Evolutionary conservation across 1,140 invertebrate genomes (phyloP), one percentile per base, ranked within the genome.

Genomic region (Matsumurasca onukii): DNA sequence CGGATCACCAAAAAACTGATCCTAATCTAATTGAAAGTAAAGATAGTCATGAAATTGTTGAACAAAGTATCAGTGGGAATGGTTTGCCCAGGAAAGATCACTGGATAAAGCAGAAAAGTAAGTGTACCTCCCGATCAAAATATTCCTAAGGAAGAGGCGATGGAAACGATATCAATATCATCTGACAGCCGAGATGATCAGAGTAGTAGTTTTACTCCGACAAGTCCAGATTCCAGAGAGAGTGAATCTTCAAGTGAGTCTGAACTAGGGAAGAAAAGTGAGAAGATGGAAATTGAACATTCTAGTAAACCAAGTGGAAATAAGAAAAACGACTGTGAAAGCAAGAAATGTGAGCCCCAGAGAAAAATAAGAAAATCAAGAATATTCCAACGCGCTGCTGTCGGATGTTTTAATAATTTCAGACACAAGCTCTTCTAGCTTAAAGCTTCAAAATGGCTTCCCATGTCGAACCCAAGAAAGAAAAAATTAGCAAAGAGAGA

Each of bases 321-420:
- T n/a, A n/a, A n/a, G 25, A 59, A 59, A n/a, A 59, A 59, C 2
- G 22, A 9, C n/a, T 27, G 1, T 9, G 30, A 59, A 59, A 59
- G 9, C 5, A 3, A 59, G 24, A 29, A 59, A 27, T 59, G 24
- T 3, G 5, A n/a, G 25, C 55, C 5, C 34, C 17, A 22, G 49
- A 78, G 22, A 3, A 31, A 67, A 67, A 55, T 29, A 17, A 31
- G n/a, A 31, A 67, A 67, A 67, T 30, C 22, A 80, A 49, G 69
- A 62, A 55, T 45, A 22, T 51, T 52, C 66, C 65, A 75, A 75
- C 30, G 69, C 72, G 66, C 75, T 72, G 70, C 76, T 78, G 72
- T 74, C 77, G 68, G 77, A 76, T 13, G 39, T 65, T 2, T 45
- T 65, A 9, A 31, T 65, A 48, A 78, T 63, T 30, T 62, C 63